Percentiles rank a stretch among this genome's conserved stretches.
phyloP scores from a whole-genome alignment of 2,888 invertebrate genomes.

The Trissolcus japonicus region DNA sequence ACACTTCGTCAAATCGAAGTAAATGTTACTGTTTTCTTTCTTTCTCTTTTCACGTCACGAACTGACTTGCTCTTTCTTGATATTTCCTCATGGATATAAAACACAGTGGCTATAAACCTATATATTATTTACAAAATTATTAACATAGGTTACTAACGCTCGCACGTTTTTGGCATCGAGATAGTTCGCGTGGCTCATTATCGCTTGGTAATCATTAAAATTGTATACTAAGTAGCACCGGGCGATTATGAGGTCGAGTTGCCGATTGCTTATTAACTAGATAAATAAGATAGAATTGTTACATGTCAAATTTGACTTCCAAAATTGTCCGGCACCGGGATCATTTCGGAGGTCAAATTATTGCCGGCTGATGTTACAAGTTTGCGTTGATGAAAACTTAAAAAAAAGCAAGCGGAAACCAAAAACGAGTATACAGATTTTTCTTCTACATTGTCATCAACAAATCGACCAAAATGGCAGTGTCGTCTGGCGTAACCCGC shows the following conservation, averaged over 20 bases:
- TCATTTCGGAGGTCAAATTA: constrained; percentile 27
- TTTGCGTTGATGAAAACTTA: background rate
- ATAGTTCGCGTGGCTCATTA: constrained; percentile 52
- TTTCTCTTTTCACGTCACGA: constrained; percentile 1
- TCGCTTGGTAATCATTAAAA: constrained; percentile 37
- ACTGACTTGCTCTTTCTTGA: constrained; percentile 20
- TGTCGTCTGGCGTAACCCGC: constrained; percentile 51
- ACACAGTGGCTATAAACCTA: constrained; percentile 56
- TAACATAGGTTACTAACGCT: constrained; percentile 57
- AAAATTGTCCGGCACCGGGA: constrained; percentile 11
- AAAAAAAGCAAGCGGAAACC: background rate
- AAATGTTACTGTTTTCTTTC: constrained; percentile 7
- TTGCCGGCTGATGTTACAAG: background rate
- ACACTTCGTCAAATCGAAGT: constrained; percentile 6
- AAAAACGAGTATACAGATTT: background rate
- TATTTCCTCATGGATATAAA: constrained; percentile 36
- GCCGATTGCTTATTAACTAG: constrained; percentile 32
- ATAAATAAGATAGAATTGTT: background rate
- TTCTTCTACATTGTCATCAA: constrained; percentile 25
- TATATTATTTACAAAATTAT: constrained; percentile 58
- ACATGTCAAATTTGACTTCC: constrained; percentile 19
- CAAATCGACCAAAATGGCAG: constrained; percentile 53
- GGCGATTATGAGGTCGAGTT: constrained; percentile 51
- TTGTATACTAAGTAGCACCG: constrained; percentile 55
- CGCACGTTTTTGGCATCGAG: constrained; percentile 44